Evolutionary conservation across 2,113 vertebrate species (phyloP).

Genomic region (Aepyceros melampus): DNA sequence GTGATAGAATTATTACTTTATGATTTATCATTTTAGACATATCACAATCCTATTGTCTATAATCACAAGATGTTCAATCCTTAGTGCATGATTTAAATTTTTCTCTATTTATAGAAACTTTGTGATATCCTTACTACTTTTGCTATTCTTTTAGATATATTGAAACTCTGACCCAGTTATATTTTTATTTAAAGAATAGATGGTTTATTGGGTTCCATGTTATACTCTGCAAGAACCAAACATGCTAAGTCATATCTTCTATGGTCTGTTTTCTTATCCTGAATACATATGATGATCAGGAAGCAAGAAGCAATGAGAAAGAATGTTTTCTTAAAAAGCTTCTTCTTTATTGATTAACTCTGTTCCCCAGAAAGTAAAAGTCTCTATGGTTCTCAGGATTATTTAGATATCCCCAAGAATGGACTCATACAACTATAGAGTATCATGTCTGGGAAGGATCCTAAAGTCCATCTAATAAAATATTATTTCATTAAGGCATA

Average conservation of each 20-base stretch:
- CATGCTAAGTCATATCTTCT: not conserved
- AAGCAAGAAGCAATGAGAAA: not conserved
- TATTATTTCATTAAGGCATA: not conserved
- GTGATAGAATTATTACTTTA: not conserved
- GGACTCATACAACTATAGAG: not conserved
- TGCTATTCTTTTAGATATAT: not conserved
- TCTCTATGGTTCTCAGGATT: not conserved
- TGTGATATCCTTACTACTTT: not conserved
- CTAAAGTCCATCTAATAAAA: not conserved
- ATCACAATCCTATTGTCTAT: not conserved
- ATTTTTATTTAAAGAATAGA: not conserved
- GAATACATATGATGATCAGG: not conserved
- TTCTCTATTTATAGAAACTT: not conserved
- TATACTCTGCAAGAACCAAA: not conserved
- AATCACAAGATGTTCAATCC: not conserved
- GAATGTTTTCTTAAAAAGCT: not conserved
- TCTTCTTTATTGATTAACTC: not conserved
- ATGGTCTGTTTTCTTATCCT: not conserved
- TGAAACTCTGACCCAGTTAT: not conserved
- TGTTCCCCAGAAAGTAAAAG: not conserved
- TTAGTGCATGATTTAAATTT: not conserved
- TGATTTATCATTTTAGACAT: not conserved
- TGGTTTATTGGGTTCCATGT: not conserved
- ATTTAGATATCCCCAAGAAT: not conserved
- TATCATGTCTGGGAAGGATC: not conserved